Evolutionary conservation across 2,888 invertebrate genomes (phyloP).

Genomic region (Andrena trimmerana): DNA sequence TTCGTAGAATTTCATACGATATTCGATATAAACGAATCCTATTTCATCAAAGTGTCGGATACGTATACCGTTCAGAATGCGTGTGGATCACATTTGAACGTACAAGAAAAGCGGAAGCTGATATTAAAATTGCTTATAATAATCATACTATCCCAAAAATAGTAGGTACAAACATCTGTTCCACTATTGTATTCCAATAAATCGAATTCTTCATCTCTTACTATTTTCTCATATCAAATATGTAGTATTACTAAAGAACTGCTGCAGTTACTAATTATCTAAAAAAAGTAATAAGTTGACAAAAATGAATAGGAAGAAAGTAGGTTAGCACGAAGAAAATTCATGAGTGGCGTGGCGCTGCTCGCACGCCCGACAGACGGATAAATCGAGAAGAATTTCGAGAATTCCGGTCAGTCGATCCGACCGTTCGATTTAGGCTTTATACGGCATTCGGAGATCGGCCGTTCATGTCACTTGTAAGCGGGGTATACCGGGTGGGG

Average conservation of each 20-base stretch:
- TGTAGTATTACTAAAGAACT: too few relatives aligned
- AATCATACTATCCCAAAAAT: too few relatives aligned
- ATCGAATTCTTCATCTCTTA: too few relatives aligned
- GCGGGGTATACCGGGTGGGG: constrained; percentile 8
- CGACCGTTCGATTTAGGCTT: constrained; percentile 58
- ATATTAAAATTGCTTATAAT: background rate
- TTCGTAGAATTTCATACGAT: constrained; percentile 15
- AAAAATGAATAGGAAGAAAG: background rate
- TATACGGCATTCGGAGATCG: constrained; percentile 52
- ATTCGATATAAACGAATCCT: constrained; percentile 10
- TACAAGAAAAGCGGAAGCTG: background rate
- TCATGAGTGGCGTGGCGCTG: background rate
- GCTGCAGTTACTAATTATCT: too few relatives aligned
- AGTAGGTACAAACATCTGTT: too few relatives aligned
- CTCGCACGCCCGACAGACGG: background rate
- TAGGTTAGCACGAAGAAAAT: background rate
- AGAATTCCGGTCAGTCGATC: constrained; percentile 37
- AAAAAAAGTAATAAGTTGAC: too few relatives aligned
- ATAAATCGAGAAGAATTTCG: constrained; percentile 59
- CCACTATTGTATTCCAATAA: background rate
- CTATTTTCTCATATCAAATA: too few relatives aligned
- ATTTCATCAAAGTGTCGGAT: background rate
- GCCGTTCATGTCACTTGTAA: constrained; percentile 54
- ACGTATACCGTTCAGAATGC: too few relatives aligned
- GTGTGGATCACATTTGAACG: too few relatives aligned